Evolutionary conservation across 2,113 vertebrate genomes (phyloP), one percentile per base, ranked within the genome.

Genomic region (Ameiurus melas): DNA sequence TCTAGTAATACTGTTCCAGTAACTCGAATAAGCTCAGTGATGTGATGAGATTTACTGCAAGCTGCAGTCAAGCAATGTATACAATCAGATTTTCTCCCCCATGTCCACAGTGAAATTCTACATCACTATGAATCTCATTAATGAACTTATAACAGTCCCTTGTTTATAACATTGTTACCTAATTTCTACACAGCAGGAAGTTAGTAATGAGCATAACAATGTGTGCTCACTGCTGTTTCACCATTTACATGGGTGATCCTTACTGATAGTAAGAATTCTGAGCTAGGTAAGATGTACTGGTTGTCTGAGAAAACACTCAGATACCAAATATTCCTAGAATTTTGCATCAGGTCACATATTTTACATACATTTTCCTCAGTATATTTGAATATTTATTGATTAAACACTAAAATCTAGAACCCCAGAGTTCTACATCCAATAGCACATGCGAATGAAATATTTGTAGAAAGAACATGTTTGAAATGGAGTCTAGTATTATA

Each of bases 81-180:
- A 71, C 64, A 14, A 71, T 19, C 85, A 33, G 39, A 68, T 86
- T 64, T 47, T 77, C 73, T 64, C n/a, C 25, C 39, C 51, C 1
- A 79, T n/a, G 43, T 64, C 8, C 33, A 51, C 17, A 66, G 36
- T 86, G 57, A 80, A 68, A 86, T 86, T 80, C 60, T 25, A 36
- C 17, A 60, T 55, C 75, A 86, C 10, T 62, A 51, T 53, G 27
- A 86, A 86, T 43, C 62, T 87, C 78, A 87, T 81, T 82, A 87
- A 70, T 73, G 53, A 84, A 70, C 68, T 84, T 87, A 51, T 57
- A 83, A 82, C 78, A 85, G 57, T 36, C 43, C 85, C 51, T 53
- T 83, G 78, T 83, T 88, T 83, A 77, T 57, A 84, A 87, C 22
- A 64, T 17, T 70, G 39, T 19, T 64, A 83, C 25, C 66, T 83